Percentiles rank a stretch among this genome's conserved stretches.
Evolutionary conservation across 2,888 invertebrate genomes (phyloP).

Genomic region (Chymomyza amoena): DNA sequence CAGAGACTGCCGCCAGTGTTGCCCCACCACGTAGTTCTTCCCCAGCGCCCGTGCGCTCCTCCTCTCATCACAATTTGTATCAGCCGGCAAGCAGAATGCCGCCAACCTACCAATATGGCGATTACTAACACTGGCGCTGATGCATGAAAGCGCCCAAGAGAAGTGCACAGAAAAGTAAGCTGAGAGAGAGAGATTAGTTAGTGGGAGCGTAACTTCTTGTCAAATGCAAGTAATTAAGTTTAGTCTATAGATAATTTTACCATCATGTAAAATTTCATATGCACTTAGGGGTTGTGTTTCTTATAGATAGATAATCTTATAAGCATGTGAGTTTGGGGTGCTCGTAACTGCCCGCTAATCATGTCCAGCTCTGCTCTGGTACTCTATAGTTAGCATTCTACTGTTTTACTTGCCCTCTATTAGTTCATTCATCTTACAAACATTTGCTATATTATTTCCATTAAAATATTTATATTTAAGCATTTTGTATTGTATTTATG

Average conservation of each 20-base stretch:
- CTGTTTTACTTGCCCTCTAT: background rate
- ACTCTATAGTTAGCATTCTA: background rate
- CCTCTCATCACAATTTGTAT: conserved; percentile 83
- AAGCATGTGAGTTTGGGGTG: background rate
- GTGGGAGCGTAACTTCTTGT: background rate
- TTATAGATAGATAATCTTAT: background rate
- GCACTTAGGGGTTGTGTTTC: background rate
- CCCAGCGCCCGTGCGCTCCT: conserved; percentile 77
- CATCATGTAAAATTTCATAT: background rate
- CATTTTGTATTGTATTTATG: conserved; percentile 25
- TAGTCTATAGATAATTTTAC: background rate
- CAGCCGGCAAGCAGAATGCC: conserved; percentile 71
- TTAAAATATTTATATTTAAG: background rate
- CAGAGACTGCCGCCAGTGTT: conserved; percentile 49
- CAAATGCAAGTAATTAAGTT: conserved; percentile 4
- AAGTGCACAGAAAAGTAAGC: background rate
- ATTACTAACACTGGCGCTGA: conserved; percentile 70
- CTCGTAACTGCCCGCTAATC: background rate
- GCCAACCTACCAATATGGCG: conserved; percentile 79
- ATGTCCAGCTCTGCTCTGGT: background rate
- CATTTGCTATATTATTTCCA: background rate
- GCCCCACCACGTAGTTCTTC: conserved; percentile 43
- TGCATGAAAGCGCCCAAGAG: background rate
- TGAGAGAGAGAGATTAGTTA: background rate
- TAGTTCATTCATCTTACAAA: background rate